Base-by-base conservation (phyloP, 2,113 vertebrate genomes). In the Hippocampus mohnikei region DNA sequence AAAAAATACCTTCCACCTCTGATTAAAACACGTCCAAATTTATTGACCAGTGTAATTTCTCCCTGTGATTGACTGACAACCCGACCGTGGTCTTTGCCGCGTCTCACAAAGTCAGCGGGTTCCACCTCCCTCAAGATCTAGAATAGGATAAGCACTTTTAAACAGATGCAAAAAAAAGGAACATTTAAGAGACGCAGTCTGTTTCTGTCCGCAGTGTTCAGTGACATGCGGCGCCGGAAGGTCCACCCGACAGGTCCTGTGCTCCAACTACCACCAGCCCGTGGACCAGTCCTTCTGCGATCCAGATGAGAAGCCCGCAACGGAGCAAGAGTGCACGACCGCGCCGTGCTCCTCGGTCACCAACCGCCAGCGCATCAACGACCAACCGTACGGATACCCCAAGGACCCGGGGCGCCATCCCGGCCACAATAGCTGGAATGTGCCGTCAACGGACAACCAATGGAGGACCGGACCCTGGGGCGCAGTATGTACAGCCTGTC, bases 401-500 rank as follows among this genome's bases (percentile, higher is more conserved):
- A 72, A 87, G 58, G 86, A 91, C 81, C 90, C 93, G 2, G 89
- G 91, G 56, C 91, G 83, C 78, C 90, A 89, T 71, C 87, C 87
- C 20, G 93, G 95, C n/a, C 93, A 93, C 85, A 91, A 85, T 72
- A 90, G 81, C 75, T 93, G 93, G 90, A 92, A 93, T 27, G 90
- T 40, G 58, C 92, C 91, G 1, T 92, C 94, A 0, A 67, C 87
- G 18, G 88, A 91, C 80, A 93, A 94, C 91, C 96, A 97, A 0
- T 99, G 97, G 97, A 94, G 97, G 88, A 98, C 95, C 1, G 97
- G 97, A 81, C 97, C 95, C 0, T 99, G 97, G 97, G 96, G 97
- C 90, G 93, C 95, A 85, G 97, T 99, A 96, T 92, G 93, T 90
- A 66, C 62, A 68, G 2, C 74, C 72, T 73, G 60, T 73, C 21